Evolutionary conservation across 2,888 invertebrate genomes (phyloP).

Genomic region (Dinocampus coccinellae): DNA sequence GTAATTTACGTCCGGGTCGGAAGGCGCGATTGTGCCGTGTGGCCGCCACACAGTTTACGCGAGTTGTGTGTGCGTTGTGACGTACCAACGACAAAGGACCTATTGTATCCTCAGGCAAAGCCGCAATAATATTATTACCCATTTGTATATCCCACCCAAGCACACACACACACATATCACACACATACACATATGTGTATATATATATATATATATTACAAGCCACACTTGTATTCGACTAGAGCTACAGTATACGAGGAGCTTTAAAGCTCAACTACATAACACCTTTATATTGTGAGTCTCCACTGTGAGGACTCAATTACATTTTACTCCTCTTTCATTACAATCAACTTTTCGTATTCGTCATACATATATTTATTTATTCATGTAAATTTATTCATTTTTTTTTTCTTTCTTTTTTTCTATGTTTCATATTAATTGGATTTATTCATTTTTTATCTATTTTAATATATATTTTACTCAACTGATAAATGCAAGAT

Average conservation of each 20-base stretch:
- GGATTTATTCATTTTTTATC: no score
- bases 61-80: slow-evolving; percentile 29
- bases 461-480: no score
- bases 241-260: no score
- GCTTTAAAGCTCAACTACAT: slow-evolving; percentile 31
- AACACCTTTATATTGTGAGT: slow-evolving; percentile 25
- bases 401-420: no score
- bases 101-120: slow-evolving; percentile 56
- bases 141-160: slow-evolving; percentile 37
- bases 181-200: not conserved
- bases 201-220: not conserved
- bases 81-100: slow-evolving; percentile 58
- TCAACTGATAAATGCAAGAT: no score
- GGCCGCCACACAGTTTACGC: slow-evolving; percentile 33
- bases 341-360: no score
- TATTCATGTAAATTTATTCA: no score
- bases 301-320: slow-evolving; percentile 57
- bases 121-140: slow-evolving; percentile 60
- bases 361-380: no score
- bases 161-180: slow-evolving; percentile 14
- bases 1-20: slow-evolving; percentile 48
- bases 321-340: slow-evolving; percentile 19
- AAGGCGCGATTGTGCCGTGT: slow-evolving; percentile 26
- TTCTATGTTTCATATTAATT: no score
- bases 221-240: no score